Percentiles rank a stretch among this genome's conserved stretches.
Conservation (phyloP, 2,113 vertebrate species). For the Brachyhypopomus occidentalis region DNA sequence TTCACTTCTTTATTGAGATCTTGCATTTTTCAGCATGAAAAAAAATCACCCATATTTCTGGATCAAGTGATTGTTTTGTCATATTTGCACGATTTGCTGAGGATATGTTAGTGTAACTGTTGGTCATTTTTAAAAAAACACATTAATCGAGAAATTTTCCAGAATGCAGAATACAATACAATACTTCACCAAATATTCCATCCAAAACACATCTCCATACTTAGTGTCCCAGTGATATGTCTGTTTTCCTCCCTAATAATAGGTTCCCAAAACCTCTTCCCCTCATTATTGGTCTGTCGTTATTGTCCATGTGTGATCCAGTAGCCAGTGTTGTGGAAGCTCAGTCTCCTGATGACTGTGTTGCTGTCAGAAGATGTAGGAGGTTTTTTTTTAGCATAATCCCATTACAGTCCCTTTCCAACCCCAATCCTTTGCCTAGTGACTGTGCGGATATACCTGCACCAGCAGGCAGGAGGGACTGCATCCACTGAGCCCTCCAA, state of each 20-base stretch:
- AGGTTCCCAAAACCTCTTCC: not conserved
- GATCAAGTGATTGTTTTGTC: not conserved
- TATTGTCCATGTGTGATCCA: not conserved
- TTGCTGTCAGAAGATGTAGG: constrained; percentile 14
- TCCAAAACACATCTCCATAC: not conserved
- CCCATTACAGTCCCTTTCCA: constrained; percentile 45
- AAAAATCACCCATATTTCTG: not conserved
- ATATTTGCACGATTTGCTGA: not conserved
- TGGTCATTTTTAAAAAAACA: not conserved
- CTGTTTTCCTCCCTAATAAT: not conserved
- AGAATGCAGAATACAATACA: too few species aligned
- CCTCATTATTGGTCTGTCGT: not conserved
- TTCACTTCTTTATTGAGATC: constrained; percentile 8
- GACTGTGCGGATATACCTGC: constrained; percentile 79
- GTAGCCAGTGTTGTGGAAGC: not conserved
- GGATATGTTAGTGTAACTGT: not conserved
- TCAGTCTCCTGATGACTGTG: constrained; percentile 37
- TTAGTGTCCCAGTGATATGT: not conserved
- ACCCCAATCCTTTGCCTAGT: constrained; percentile 71
- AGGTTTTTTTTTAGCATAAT: constrained; percentile 27
- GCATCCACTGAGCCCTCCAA: constrained; percentile 64
- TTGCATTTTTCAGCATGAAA: constrained; percentile 10
- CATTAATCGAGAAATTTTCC: too few species aligned
- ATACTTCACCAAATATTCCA: not conserved
- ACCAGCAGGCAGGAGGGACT: constrained; percentile 68